A percentile compares a stretch with the other conserved stretches of the same genome.
phyloP scores from a whole-genome alignment of 2,888 invertebrate species.

The Melinaea menophilus region DNA sequence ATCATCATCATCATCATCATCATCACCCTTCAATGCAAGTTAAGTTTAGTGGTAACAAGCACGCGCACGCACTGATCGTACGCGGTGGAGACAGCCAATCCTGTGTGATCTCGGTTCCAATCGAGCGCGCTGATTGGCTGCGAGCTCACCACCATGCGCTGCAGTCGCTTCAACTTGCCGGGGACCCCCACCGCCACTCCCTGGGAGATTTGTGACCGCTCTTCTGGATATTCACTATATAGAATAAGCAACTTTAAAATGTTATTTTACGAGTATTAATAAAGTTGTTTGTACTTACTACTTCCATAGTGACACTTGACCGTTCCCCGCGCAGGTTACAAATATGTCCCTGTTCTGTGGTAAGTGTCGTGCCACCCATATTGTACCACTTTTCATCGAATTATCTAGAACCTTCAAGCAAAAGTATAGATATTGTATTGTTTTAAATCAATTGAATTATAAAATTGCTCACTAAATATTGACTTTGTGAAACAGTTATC shows the following conservation, averaged over 20 bases:
- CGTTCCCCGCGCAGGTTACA: slow-evolving; percentile 92
- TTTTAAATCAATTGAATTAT: not conserved
- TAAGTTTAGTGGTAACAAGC: slow-evolving; percentile 92
- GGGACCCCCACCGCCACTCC: slow-evolving; percentile 85
- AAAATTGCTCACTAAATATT: no score
- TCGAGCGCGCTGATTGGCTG: slow-evolving; percentile 94
- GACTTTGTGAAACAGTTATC: no score
- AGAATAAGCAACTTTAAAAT: not conserved
- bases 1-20: no score
- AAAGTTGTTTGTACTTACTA: slow-evolving; percentile 81
- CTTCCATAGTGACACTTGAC: slow-evolving; percentile 96
- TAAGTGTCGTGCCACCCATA: slow-evolving; percentile 92
- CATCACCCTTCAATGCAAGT: slow-evolving; percentile 70
- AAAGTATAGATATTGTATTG: no score
- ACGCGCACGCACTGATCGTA: slow-evolving; percentile 95
- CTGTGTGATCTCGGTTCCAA: slow-evolving; percentile 94
- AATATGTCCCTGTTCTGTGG: slow-evolving; percentile 97
- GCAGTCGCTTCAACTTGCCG: slow-evolving; percentile 86
- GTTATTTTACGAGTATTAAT: not conserved
- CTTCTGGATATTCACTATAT: slow-evolving; percentile 83
- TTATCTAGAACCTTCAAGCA: slow-evolving; percentile 58
- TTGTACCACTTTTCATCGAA: slow-evolving; percentile 82
- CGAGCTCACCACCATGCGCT: slow-evolving; percentile 87
- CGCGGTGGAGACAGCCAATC: slow-evolving; percentile 91
- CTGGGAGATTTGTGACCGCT: slow-evolving; percentile 82